Base-by-base conservation (phyloP, 2,888 invertebrate genomes). In the Drosophila neonasuta region DNA sequence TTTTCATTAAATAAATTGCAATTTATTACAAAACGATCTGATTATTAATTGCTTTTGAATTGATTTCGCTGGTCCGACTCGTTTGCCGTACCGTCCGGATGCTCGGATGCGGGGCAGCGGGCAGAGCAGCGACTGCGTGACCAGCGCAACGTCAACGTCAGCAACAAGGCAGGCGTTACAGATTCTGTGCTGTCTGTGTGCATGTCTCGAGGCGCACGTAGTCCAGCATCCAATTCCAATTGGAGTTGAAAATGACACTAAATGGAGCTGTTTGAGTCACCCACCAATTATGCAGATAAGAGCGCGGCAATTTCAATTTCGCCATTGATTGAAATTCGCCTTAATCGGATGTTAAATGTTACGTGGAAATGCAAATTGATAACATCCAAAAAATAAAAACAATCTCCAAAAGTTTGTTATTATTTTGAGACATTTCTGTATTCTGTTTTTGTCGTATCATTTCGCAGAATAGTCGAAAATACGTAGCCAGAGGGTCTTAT, bases 11-110 rank as follows among this genome's bases (percentile, higher is more conserved):
- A 80, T 80, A 73, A 81, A 86, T 80, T 83, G 86, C 80, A 83
- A 82, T 82, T 82, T 86, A 86, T 83, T 83, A 73, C 70, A 86
- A 79, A 86, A 70, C 79, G 76, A 86, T 80, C 77, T 79, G 79
- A 73, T 79, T 79, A 77, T 84, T 79, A 85, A 86, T 86, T 83
- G 83, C 66, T 72, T 80, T 68, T 71, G 64, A 80, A 75, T 86
- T 83, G 78, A 80, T 74, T 72, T 79, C 56, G 70, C 68, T 48
- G 56, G 61, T 50, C 32, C 46, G 42, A 63, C 46, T 59, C 50
- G 61, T 62, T 74, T 63, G 64, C 55, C 11, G 5, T 11, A 69
- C 48, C 42, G 51, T 51, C 41, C 64, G 52, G 49, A 50, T 32
- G 52, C 61, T 52, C 2, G 30, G 45, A 20, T 11, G 10, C 6